These are phyloP conservation scores for Nematolebias whitei DNA, from an alignment of 2,113 vertebrate genomes.

Conservation along the genomic window DNA sequence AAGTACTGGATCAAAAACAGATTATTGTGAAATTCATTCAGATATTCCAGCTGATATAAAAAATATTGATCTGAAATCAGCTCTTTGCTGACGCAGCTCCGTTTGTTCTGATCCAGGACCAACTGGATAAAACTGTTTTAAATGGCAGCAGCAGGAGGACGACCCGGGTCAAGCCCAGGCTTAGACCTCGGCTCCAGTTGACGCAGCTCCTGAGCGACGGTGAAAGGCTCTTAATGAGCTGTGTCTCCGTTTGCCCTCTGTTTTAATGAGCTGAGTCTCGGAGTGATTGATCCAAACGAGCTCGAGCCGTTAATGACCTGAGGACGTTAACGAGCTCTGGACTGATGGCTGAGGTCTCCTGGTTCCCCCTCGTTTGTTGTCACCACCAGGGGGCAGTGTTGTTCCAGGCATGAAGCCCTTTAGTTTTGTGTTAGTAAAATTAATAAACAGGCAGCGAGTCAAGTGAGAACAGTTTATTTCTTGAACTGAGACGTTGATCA, in stretches of 20 bases:
- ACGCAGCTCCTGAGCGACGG: background rate
- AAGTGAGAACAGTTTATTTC: no score
- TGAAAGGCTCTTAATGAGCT: constrained; percentile 27
- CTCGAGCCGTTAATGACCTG: constrained; percentile 6
- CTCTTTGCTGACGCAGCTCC: background rate
- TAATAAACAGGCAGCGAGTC: no score
- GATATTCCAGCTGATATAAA: background rate
- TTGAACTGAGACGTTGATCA: no score
- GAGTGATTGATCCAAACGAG: constrained; percentile 2
- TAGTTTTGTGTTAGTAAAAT: no score
- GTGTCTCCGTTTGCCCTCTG: constrained; percentile 6
- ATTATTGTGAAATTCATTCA: no score
- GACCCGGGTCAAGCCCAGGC: background rate
- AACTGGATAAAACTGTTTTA: background rate
- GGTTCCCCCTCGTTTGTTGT: background rate
- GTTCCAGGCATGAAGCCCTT: background rate
- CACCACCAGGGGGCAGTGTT: constrained; percentile 24
- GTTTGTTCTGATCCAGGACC: background rate
- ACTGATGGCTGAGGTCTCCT: background rate
- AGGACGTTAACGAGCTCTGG: constrained; percentile 28
- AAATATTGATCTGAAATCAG: background rate
- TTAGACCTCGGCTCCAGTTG: background rate
- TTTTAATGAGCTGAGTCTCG: constrained; percentile 27
- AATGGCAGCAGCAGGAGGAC: background rate
- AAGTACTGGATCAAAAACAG: no score